Evolutionary conservation across 2,888 invertebrate genomes (phyloP), one percentile per base, ranked within the genome.

Genomic region (Notodonta dromedarius): DNA sequence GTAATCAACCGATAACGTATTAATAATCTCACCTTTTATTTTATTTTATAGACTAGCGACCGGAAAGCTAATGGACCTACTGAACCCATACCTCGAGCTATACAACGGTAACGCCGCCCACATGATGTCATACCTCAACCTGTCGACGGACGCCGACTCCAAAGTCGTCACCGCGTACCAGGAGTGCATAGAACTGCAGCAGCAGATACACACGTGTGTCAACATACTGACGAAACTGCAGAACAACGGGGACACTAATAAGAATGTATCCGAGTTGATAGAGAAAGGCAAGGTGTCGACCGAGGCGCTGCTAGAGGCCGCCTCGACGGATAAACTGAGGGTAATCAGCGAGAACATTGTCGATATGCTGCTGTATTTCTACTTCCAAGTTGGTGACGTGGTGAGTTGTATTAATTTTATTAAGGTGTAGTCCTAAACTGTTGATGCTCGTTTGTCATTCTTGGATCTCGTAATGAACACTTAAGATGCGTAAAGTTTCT

Each of bases 101-200:
- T 97, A 97, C 85, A 95, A 96, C 66, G 96, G 96, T 0, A 97
- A 97, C 82, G 95, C 97, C 0, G 95, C 96, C 16, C 98, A 97
- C 84, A 96, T 97, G 94, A 96, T 97, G 80, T 96, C 97, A 35
- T 98, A 97, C 83, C 95, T 98, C 69, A 96, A 95, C 71, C 94
- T 95, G 69, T 94, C 94, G 64, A 95, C 94, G 57, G 95, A 95
- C 35, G 88, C 93, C 0, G 95, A 96, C 61, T 94, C 94, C 1
- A 94, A 94, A 75, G 90, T 93, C 14, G 75, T 88, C 2, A 68
- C 86, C 0, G 90, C 92, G 0, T 92, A 93, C 77, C 86, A 97
- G 94, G 98, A 98, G 89, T 98, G 98, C 80, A 95, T 98, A 76
- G 96, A 97, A 74, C 95, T 98, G 57, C 98, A 98, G 88, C 96